Evolutionary conservation across 2,113 vertebrate species (phyloP), one percentile per base, ranked within the genome.

Genomic region (Nettapus auritus): DNA sequence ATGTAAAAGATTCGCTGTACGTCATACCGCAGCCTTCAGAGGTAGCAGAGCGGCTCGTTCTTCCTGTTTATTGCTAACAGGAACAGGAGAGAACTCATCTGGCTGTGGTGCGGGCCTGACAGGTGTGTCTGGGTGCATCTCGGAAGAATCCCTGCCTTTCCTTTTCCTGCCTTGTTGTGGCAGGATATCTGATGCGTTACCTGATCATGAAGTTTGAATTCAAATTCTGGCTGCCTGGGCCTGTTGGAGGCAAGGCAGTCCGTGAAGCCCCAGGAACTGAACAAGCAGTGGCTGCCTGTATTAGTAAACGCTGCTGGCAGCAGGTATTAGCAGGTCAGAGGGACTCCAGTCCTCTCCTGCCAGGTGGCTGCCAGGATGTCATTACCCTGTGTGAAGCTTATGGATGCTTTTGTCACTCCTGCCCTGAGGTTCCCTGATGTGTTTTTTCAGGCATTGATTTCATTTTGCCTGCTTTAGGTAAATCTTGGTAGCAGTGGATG

Each of bases 291-390:
- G 69, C 93, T 92, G 74, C 59, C 42, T 88, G 66, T 88, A 57
- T 86, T 82, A 77, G 73, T 89, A 82, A 96, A 69, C 86, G 71
- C 93, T 86, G 82, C 63, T 91, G 82, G 85, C 94, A 96, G 66
- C 52, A 36, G 38, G 52, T 92, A 78, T 93, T 86, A 92, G 84
- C 84, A 91, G 84, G 66, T 94, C 42, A 77, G 82, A 88, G 79
- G 62, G 46, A 52, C 91, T 88, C 0, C 5, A 96, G 75, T 83
- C 71, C 59, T 93, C 67, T 94, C 46, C 67, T 89, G 78, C 85
- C 87, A 96, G 79, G 77, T 97, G 89, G 93, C 80, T 90, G 62
- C 79, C 79, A 70, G 68, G 71, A 73, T 70, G 82, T 86, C 93
- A 66, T 40, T 92, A 46, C 40, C 59, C 63, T 12, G 13, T 36